These are phyloP conservation scores for Ephialtes manifestator DNA, from an alignment of 2,888 invertebrate genomes.

Conservation along the genomic window DNA sequence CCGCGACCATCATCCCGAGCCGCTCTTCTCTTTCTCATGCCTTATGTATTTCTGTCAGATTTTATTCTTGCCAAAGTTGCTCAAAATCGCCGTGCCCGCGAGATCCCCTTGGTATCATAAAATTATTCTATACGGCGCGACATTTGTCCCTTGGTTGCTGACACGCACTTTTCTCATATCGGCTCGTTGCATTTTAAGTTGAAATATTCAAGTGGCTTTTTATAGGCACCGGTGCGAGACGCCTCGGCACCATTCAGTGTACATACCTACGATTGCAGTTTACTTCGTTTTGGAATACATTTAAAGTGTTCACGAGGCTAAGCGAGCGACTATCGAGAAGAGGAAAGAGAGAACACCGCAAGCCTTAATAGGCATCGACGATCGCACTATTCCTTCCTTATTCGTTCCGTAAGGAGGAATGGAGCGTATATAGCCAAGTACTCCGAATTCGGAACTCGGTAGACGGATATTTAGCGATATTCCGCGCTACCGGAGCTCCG, in stretches of 20 bases:
- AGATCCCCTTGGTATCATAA: slow-evolving; percentile 61
- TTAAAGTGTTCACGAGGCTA: slow-evolving; percentile 18
- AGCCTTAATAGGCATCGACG: slow-evolving; percentile 62
- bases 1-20: slow-evolving; percentile 26
- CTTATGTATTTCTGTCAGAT: slow-evolving; percentile 73
- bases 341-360: not conserved
- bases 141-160: slow-evolving; percentile 47
- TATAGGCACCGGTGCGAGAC: slow-evolving; percentile 14
- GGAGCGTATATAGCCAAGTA: slow-evolving; percentile 38
- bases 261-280: not conserved
- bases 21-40: slow-evolving; percentile 66
- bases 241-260: not conserved
- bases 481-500: slow-evolving; percentile 21
- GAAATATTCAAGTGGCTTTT: slow-evolving; percentile 25
- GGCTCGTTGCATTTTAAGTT: slow-evolving; percentile 26
- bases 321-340: slow-evolving; percentile 12
- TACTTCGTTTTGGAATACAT: slow-evolving; percentile 31
- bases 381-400: slow-evolving; percentile 64
- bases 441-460: slow-evolving; percentile 59
- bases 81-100: slow-evolving; percentile 64
- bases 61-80: slow-evolving; percentile 71
- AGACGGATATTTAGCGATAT: slow-evolving; percentile 66
- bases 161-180: slow-evolving; percentile 38
- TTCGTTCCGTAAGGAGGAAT: slow-evolving; percentile 32
- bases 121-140: slow-evolving; percentile 64